Conservation (phyloP, 2,797 vertebrate species). For the Channa striata region DNA sequence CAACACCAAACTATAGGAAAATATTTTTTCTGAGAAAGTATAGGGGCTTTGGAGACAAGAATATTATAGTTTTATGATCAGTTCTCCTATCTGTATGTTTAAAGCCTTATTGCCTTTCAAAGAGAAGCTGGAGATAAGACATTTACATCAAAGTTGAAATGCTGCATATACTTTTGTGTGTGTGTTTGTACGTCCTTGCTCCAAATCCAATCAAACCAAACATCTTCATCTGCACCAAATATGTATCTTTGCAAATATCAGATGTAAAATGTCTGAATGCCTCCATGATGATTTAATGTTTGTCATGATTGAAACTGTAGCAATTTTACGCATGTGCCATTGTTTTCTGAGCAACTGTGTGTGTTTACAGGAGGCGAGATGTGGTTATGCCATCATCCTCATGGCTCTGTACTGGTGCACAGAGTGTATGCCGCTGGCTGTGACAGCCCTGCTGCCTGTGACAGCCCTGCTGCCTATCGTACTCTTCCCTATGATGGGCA, state of each 20-base stretch:
- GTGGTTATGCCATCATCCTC: constrained; percentile 90
- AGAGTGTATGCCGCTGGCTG: constrained; percentile 91
- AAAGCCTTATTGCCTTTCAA: constrained; percentile 48
- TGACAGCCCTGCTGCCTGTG: constrained; percentile 92
- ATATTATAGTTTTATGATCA: constrained; percentile 42
- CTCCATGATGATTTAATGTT: neutral
- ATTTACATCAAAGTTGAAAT: neutral
- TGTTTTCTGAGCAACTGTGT: constrained; percentile 16
- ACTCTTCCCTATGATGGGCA: constrained; percentile 94
- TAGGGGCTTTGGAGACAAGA: constrained; percentile 59
- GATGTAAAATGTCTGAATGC: neutral
- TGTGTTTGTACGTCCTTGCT: no score
- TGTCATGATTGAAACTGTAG: neutral
- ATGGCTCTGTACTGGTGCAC: constrained; percentile 96
- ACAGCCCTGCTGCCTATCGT: constrained; percentile 92
- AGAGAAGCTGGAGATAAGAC: constrained; percentile 37
- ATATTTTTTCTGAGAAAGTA: constrained; percentile 15
- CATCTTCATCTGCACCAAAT: neutral
- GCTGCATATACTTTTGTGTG: neutral
- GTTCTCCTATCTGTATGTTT: constrained; percentile 48
- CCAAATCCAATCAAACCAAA: neutral
- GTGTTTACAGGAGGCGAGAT: constrained; percentile 86
- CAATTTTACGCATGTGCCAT: neutral
- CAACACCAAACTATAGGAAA: no score
- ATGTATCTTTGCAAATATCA: neutral